Evolutionary conservation across 1,140 invertebrate genomes (phyloP), one percentile per base, ranked within the genome.

Genomic region (Penaeus indicus): DNA sequence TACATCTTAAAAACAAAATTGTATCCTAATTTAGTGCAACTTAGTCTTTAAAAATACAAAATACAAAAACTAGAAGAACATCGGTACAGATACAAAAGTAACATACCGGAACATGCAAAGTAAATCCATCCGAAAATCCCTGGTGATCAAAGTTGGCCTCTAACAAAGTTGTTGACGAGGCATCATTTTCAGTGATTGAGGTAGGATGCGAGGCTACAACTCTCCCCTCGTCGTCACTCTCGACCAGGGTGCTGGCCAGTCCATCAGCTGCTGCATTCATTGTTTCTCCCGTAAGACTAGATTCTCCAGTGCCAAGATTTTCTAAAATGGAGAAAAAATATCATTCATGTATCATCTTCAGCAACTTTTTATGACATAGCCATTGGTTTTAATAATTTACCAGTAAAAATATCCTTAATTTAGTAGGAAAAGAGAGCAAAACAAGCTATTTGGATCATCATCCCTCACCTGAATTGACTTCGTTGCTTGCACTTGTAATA

Each of bases 61-160:
- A 32, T n/a, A n/a, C n/a, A n/a, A n/a, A n/a, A n/a, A n/a, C n/a
- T n/a, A n/a, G n/a, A n/a, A n/a, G 16, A 54, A 62, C 16, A 27
- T 32, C 18, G 0, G 42, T 62, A 60, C 38, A 21, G 32, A 64
- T 64, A 25, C 25, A 64, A 42, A 62, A 38, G 21, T 54, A 13
- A 62, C 80, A 62, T 60, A 88, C 86, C 27, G 86, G 27, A 3
- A 88, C 86, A 88, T 88, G 86, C 19, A 88, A 38, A 61, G 86
- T 88, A 63, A 88, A 83, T 47, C 86, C 86, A 27, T 88, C 86
- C 1, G 86, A 83, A 67, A 88, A 88, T 21, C 64, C 80, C 42
- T 88, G 79, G 42, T 82, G 63, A 60, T 88, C 86, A 75, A 88
- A 88, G 64, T 83, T 88, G n/a, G 86, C 64, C 67, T 88, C 79